Evolutionary conservation across 2,113 vertebrate species (phyloP), one percentile per base, ranked within the genome.

Genomic region (Corythornis cristatus): DNA sequence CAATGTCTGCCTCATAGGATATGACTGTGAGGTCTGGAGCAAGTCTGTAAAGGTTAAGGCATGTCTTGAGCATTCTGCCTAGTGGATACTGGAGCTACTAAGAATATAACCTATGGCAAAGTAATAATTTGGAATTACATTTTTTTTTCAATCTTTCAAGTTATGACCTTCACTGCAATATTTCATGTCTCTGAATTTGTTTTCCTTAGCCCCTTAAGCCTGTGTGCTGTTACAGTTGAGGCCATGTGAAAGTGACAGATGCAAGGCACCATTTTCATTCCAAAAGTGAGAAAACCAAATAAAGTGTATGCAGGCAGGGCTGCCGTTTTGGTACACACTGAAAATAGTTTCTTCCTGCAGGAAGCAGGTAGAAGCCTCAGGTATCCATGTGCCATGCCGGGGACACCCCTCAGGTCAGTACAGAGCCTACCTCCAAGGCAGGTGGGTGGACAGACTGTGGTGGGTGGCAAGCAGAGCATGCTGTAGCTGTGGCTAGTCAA

Each of bases 11-110:
- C 68, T 91, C 40, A 10, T 10, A 80, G 43, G 43, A 37, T 67
- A 31, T 28, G 58, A 89, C 51, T 64, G 25, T 46, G 60, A 88
- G 61, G 64, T 73, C 82, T 93, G 89, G 62, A 83, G 89, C 42
- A 19, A 14, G 58, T 58, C 60, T 85, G 37, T 62, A 33, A 89
- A 85, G 66, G 78, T 76, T 76, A 73, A 87, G 70, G 48, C 17
- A 37, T 61, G 26, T 42, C 50, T 61, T 83, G 45, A 88, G 45
- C 35, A 66, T 83, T 93, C 71, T 93, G 45, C 13, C 26, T 42
- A 54, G 81, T 35, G 42, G 33, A 68, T 78, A 43, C 23, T 68
- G 37, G 43, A 75, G 58, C 23, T 85, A 48, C 45, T 51, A 43
- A 56, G 56, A 65, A 65, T 61, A 64, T 54, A 58, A 84, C 18